These are phyloP conservation scores for Tadarida brasiliensis DNA, from an alignment of 2,797 vertebrate species.

Conservation along the genomic window DNA sequence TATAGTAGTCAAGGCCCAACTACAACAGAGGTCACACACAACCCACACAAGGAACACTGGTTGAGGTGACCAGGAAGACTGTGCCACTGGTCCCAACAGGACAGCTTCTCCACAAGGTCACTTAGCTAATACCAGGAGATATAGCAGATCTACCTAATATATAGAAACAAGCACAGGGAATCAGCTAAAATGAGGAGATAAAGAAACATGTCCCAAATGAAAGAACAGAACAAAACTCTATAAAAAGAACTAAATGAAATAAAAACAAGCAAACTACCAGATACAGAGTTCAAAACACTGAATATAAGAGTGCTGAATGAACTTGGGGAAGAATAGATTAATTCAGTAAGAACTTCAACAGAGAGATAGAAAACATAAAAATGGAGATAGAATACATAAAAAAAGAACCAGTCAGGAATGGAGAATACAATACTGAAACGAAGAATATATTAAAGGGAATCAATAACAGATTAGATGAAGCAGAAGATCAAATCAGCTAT, in stretches of 20 bases:
- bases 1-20: background rate
- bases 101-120: background rate
- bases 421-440: background rate
- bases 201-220: background rate
- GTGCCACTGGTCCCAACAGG: background rate
- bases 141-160: background rate
- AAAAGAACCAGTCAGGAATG: background rate
- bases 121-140: background rate
- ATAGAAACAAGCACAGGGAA: background rate
- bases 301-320: background rate
- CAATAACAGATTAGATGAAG: background rate
- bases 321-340: background rate
- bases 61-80: background rate
- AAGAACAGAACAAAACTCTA: background rate
- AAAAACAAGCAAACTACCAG: background rate
- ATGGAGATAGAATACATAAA: background rate
- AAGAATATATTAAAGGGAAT: background rate
- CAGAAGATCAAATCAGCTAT: background rate
- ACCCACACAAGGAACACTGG: background rate
- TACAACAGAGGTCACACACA: background rate
- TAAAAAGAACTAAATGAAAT: background rate
- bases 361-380: background rate
- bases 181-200: background rate
- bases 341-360: background rate
- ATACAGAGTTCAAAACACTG: background rate